Evolutionary conservation across 2,113 vertebrate species (phyloP).

Genomic region (Aspiorhynchus laticeps): DNA sequence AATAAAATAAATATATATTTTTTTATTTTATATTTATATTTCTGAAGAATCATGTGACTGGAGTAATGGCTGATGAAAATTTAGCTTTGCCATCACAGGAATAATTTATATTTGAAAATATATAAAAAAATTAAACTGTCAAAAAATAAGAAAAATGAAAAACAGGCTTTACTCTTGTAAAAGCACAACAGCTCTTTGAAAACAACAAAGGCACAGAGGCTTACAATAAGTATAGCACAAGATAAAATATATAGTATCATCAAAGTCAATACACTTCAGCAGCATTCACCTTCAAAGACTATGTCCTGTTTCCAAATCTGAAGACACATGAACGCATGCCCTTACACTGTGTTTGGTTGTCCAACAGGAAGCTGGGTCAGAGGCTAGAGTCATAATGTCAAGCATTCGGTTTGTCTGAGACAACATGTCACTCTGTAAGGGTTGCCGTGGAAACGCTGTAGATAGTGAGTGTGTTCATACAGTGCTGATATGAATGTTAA

Average conservation of each 20-base stretch:
- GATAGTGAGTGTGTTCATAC: background rate
- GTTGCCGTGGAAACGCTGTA: slow-evolving; percentile 55
- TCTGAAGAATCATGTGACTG: background rate
- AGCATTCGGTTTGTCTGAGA: slow-evolving; percentile 46
- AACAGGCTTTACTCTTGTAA: background rate
- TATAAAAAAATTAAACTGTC: background rate
- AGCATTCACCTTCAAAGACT: background rate
- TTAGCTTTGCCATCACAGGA: background rate
- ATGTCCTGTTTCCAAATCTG: background rate
- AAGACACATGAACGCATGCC: background rate
- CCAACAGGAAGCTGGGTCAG: slow-evolving; percentile 4
- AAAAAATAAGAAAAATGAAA: background rate
- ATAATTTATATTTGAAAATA: background rate
- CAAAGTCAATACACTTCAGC: background rate
- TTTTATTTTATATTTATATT: too few relatives aligned
- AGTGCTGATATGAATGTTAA: slow-evolving; percentile 7
- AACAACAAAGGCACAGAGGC: background rate
- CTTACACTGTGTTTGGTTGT: background rate
- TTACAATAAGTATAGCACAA: background rate
- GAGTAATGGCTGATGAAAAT: background rate
- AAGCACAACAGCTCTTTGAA: background rate
- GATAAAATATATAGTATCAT: background rate
- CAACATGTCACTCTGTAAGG: slow-evolving; percentile 27
- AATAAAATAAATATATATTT: too few relatives aligned
- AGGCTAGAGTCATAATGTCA: slow-evolving; percentile 45